These are phyloP conservation scores for Cydia pomonella DNA, from an alignment of 1,140 invertebrate species.

Conservation along the genomic window DNA sequence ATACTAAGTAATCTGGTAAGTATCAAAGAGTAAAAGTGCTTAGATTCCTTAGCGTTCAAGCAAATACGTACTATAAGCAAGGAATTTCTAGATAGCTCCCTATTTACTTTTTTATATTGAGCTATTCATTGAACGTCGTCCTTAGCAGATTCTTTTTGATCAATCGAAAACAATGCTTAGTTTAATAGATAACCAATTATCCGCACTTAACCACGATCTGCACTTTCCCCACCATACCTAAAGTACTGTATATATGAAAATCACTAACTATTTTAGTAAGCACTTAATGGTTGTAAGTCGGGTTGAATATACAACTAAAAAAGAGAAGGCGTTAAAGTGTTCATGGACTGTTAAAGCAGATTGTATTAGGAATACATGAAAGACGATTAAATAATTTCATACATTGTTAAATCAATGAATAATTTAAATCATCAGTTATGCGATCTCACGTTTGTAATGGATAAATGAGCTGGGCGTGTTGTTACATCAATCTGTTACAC, in stretches of 20 bases:
- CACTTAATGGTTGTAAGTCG: neutral
- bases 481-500: conserved; percentile 10
- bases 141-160: too few species aligned
- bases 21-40: neutral
- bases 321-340: neutral
- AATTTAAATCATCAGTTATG: conserved; percentile 22
- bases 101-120: neutral
- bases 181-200: too few species aligned
- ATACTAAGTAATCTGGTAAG: conserved; percentile 11
- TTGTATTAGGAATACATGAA: neutral
- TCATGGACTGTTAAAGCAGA: neutral
- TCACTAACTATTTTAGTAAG: too few species aligned
- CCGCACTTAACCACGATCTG: too few species aligned
- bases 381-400: neutral
- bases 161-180: too few species aligned
- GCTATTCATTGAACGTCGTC: too few species aligned
- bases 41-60: neutral
- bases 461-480: conserved; percentile 18
- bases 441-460: conserved; percentile 16
- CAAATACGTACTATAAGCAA: neutral
- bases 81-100: neutral
- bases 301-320: neutral
- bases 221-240: too few species aligned
- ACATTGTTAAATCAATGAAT: conserved; percentile 16
- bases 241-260: too few species aligned